Percentiles rank a stretch among this genome's conserved stretches.
Evolutionary conservation across 2,888 invertebrate species (phyloP).

Genomic region (Ephialtes manifestator): DNA sequence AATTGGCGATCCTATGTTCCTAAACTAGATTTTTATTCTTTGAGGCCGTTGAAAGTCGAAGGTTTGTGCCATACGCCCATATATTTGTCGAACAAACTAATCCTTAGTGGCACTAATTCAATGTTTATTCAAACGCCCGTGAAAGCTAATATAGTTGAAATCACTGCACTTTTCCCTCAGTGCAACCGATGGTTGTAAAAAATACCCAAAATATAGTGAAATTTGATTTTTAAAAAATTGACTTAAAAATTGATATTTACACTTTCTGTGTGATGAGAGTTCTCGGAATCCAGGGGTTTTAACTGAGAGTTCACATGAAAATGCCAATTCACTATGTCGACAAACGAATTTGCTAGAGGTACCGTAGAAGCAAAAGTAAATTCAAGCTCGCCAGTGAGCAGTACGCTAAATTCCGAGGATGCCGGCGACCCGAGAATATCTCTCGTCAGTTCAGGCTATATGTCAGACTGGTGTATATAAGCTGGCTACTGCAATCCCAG

Average conservation of each 20-base stretch:
- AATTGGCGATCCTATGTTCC: too few species aligned
- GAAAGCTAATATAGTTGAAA: too few species aligned
- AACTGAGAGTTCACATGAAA: conserved; percentile 10
- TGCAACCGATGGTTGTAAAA: not conserved
- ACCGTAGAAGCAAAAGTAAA: conserved; percentile 19
- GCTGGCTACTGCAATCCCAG: conserved; percentile 48
- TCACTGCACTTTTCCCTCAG: not conserved
- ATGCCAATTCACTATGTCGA: conserved; percentile 5
- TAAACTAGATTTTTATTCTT: too few species aligned
- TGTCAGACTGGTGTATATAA: conserved; percentile 25
- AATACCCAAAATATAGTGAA: not conserved
- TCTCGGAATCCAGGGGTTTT: not conserved
- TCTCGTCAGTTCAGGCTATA: conserved; percentile 27
- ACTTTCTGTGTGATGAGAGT: not conserved
- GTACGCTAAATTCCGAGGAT: conserved; percentile 51
- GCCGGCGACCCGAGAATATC: conserved; percentile 64
- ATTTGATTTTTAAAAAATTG: not conserved
- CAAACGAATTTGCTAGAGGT: conserved; percentile 8
- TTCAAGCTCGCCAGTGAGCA: conserved; percentile 27
- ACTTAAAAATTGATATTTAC: not conserved
- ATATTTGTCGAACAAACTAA: not conserved
- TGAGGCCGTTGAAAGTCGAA: too few species aligned
- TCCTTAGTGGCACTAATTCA: not conserved
- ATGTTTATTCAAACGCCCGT: too few species aligned
- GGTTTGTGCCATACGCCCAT: too few species aligned